Conservation (phyloP, 2,113 vertebrate species). For the Taxidea taxus region DNA sequence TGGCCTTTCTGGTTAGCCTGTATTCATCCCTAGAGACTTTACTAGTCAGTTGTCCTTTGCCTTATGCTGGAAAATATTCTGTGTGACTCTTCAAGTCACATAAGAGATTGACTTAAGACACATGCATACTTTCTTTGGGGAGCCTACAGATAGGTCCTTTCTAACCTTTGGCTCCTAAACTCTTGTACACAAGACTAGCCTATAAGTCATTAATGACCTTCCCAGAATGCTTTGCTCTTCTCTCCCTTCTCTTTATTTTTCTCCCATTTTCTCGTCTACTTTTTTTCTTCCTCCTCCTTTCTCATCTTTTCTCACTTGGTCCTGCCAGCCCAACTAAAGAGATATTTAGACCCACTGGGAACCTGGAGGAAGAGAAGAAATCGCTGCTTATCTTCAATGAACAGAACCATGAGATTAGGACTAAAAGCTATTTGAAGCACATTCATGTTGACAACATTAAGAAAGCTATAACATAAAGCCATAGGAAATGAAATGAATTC, state of each 20-base stretch:
- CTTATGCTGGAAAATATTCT: neutral
- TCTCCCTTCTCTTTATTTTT: neutral
- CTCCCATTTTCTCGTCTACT: neutral
- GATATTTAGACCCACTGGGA: neutral
- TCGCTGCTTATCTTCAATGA: slow-evolving; percentile 45
- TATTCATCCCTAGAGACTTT: neutral
- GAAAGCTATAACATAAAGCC: neutral
- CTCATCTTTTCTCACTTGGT: neutral
- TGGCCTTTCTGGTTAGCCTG: neutral
- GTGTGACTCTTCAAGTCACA: neutral
- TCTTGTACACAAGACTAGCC: neutral
- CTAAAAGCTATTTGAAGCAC: neutral
- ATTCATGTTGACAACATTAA: neutral
- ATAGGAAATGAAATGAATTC: slow-evolving; percentile 1
- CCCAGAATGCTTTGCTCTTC: neutral
- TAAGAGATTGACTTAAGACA: neutral
- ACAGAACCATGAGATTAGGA: slow-evolving; percentile 43
- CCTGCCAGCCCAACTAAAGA: neutral
- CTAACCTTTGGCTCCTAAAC: neutral
- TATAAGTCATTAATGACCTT: neutral
- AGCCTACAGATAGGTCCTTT: neutral
- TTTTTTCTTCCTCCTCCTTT: neutral
- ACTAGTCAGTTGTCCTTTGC: neutral
- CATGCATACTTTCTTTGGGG: neutral
- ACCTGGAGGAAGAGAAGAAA: neutral